Evolutionary conservation across 2,888 invertebrate species (phyloP).

Genomic region (Leptogaster cylindrica): DNA sequence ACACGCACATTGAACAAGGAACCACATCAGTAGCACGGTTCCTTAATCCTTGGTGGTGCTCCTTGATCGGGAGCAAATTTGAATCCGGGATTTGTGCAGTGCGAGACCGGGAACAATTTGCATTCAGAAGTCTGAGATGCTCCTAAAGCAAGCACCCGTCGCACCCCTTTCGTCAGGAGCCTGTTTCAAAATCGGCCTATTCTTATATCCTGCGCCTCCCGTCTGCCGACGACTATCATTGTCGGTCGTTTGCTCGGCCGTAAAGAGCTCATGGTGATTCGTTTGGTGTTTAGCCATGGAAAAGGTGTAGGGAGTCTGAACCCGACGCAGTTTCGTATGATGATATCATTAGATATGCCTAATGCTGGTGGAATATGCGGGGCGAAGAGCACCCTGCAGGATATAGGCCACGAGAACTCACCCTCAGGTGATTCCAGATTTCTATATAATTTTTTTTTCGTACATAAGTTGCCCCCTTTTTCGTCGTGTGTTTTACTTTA

Average conservation of each 20-base stretch:
- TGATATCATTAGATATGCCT: conserved; percentile 33
- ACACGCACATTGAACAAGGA: background rate
- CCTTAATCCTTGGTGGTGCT: background rate
- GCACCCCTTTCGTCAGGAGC: too few relatives aligned
- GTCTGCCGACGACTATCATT: conserved; percentile 3
- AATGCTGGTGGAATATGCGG: conserved; percentile 23
- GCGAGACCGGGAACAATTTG: background rate
- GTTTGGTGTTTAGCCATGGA: conserved; percentile 5
- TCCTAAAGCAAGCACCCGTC: too few relatives aligned
- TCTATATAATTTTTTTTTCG: conserved; percentile 1
- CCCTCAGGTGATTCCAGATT: conserved; percentile 27
- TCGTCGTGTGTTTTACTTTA: conserved; percentile 8
- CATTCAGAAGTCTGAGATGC: too few relatives aligned
- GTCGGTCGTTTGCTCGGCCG: conserved; percentile 17
- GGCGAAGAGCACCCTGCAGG: background rate
- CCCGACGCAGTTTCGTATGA: conserved; percentile 23
- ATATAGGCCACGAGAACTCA: background rate
- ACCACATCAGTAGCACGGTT: background rate
- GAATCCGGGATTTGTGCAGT: background rate
- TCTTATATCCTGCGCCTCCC: background rate
- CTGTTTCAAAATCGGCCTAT: background rate
- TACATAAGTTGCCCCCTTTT: background rate
- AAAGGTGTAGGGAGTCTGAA: conserved; percentile 13
- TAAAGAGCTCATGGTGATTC: conserved; percentile 24
- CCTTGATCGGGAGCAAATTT: background rate